phyloP scores from a whole-genome alignment of 1,140 invertebrate genomes.

The Nasonia vitripennis region DNA sequence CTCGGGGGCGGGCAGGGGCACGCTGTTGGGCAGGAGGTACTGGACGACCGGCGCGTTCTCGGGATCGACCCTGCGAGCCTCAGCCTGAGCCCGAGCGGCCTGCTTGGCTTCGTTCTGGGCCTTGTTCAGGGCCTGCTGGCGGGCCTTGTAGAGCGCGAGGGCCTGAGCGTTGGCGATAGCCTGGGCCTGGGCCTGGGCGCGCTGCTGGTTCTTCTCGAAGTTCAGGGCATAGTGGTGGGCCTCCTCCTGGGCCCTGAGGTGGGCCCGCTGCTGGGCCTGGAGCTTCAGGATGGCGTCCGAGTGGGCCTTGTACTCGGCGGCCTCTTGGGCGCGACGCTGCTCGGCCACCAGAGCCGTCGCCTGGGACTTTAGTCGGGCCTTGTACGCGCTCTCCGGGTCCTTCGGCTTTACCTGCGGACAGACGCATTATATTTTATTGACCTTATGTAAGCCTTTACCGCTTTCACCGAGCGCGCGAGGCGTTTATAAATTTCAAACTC shows the following conservation, averaged over 20 bases:
- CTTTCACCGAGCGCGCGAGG: neutral
- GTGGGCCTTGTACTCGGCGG: slow-evolving; percentile 70
- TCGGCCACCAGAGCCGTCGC: slow-evolving; percentile 65
- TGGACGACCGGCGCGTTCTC: slow-evolving; percentile 69
- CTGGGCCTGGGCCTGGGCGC: slow-evolving; percentile 70
- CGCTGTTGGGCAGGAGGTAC: slow-evolving; percentile 66
- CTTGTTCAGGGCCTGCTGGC: slow-evolving; percentile 65
- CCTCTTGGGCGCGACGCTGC: slow-evolving; percentile 67
- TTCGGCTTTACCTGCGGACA: slow-evolving; percentile 58
- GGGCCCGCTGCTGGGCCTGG: slow-evolving; percentile 69
- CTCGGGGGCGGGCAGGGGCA: slow-evolving; percentile 64
- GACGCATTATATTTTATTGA: no score
- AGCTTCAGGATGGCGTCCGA: slow-evolving; percentile 70
- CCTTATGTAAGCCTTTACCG: neutral
- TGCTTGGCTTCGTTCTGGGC: slow-evolving; percentile 67
- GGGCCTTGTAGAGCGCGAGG: slow-evolving; percentile 67
- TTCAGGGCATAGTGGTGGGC: slow-evolving; percentile 67
- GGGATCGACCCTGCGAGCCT: slow-evolving; percentile 62
- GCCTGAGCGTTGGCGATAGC: slow-evolving; percentile 71
- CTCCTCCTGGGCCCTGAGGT: slow-evolving; percentile 70
- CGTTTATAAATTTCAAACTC: neutral
- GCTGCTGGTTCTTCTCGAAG: slow-evolving; percentile 69
- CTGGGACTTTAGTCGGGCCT: slow-evolving; percentile 67
- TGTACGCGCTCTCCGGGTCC: slow-evolving; percentile 67
- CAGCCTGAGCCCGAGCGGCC: slow-evolving; percentile 64